Conservation (phyloP, 2,797 vertebrate genomes). For the Salmo trutta region DNA sequence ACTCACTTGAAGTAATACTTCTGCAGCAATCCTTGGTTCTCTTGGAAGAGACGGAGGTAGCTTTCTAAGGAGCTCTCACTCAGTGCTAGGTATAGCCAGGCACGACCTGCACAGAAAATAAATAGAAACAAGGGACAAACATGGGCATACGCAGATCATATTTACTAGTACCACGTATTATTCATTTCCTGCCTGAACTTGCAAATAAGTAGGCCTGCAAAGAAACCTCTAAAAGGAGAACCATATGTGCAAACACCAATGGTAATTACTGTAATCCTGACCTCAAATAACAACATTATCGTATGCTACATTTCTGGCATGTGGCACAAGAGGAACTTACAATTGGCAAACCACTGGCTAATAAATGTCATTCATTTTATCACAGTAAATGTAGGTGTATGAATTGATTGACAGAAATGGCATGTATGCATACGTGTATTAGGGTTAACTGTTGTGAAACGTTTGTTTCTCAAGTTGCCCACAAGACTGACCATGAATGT, state of each 20-base stretch:
- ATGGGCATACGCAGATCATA: not conserved
- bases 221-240: not conserved
- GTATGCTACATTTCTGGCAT: not conserved
- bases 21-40: constrained; percentile 89
- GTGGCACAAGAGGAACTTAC: not conserved
- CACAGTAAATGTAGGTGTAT: not conserved
- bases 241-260: not conserved
- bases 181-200: not conserved
- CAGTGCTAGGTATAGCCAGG: constrained; percentile 95
- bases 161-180: not conserved
- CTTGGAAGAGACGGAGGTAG: constrained; percentile 95
- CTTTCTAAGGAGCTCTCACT: constrained; percentile 98
- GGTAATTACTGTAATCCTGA: constrained; percentile 2
- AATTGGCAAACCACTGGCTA: not conserved
- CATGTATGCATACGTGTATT: not conserved
- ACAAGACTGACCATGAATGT: not conserved
- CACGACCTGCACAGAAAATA: constrained; percentile 80
- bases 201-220: not conserved
- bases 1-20: constrained; percentile 98
- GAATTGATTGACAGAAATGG: not conserved
- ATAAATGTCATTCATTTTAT: not conserved
- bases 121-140: not conserved
- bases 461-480: too few species aligned
- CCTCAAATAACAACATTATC: not conserved
- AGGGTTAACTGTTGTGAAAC: not conserved